Evolutionary conservation across 2,888 invertebrate species (phyloP), one percentile per base, ranked within the genome.

Genomic region (Trichopria drosophilae): DNA sequence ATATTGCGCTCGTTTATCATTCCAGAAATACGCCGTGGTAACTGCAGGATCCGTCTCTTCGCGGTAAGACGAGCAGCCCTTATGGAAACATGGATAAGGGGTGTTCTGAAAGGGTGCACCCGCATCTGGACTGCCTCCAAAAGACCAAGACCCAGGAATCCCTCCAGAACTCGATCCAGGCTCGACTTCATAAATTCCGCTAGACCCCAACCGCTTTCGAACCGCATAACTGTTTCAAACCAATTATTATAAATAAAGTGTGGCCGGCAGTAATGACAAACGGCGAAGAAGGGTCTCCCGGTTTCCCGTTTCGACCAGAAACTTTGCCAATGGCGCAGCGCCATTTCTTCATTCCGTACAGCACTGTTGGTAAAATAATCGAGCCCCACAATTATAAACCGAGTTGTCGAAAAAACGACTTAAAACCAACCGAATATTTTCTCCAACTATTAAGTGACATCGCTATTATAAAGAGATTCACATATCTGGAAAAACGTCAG

Each of bases 211-310:
- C 57, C 20, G 34, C 29, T 24, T 60, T 58, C 60, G 64, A 65
- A 66, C 62, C 65, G 60, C 69, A 62, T 70, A 71, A 71, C 71
- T 69, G 71, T 70, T 71, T 69, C 70, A 60, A 69, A 69, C 70
- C 70, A 69, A 71, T 71, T 71, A 71, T 71, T 71, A 71, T 70
- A 71, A 71, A 71, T 71, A 71, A 71, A 71, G 70, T 66, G 66
- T 66, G 67, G 66, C 65, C 62, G 64, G 63, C 59, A 62, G 62
- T 68, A 67, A 71, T 71, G 71, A 71, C 68, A 70, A 71, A 71
- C 64, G 66, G 65, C 69, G 61, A 63, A 57, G 50, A 57, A 44
- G 54, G 39, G 50, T 51, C 36, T 40, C n/a, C n/a, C n/a, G 36
- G 41, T 48, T 53, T 51, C 51, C 48, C 24, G 35, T 19, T 6